phyloP scores from a whole-genome alignment of 2,113 vertebrate genomes.

The Sinosuthora webbiana region DNA sequence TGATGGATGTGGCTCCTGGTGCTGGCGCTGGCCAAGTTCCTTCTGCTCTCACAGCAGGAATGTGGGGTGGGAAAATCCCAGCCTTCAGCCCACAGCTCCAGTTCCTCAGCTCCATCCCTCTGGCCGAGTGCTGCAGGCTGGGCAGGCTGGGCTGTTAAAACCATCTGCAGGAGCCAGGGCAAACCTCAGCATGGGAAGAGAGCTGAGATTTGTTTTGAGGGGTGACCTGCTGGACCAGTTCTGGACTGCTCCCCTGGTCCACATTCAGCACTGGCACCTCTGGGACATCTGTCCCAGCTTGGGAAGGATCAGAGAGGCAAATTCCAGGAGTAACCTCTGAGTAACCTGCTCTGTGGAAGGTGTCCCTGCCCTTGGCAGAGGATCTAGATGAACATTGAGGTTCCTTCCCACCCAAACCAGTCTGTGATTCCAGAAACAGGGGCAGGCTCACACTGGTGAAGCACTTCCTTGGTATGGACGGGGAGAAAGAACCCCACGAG shows the following conservation, averaged over 20 bases:
- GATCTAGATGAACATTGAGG: not conserved
- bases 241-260: not conserved
- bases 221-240: not conserved
- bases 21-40: not conserved
- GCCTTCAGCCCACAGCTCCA: not conserved
- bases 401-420: not conserved
- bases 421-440: not conserved
- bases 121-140: not conserved
- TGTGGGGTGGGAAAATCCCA: not conserved
- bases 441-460: not conserved
- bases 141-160: not conserved
- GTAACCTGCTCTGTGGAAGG: not conserved
- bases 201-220: not conserved
- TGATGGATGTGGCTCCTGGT: constrained; percentile 21
- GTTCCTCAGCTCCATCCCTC: not conserved
- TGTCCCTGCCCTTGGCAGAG: not conserved
- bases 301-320: not conserved
- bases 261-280: not conserved
- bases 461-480: accelerated
- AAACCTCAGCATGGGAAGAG: not conserved
- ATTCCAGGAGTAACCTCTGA: not conserved
- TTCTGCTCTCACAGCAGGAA: not conserved
- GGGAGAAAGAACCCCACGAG: not conserved
- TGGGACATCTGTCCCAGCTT: not conserved
- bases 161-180: not conserved